Evolutionary conservation across 2,888 invertebrate genomes (phyloP).

Genomic region (Archips xylosteana): DNA sequence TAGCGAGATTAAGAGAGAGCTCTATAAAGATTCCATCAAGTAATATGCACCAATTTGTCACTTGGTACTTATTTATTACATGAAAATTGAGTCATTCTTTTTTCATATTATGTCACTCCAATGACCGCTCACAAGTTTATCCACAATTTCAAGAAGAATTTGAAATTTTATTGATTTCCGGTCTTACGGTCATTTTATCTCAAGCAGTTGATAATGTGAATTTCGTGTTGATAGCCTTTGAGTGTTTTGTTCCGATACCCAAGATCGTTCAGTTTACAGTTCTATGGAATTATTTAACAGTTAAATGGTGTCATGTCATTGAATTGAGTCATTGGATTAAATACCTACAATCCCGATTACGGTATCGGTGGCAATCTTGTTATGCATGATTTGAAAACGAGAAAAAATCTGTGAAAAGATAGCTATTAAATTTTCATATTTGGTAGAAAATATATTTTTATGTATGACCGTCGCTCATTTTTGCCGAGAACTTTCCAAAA

Average conservation of each 20-base stretch:
- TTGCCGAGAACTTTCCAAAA: no score
- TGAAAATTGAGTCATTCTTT: no score
- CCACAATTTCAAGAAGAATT: not conserved
- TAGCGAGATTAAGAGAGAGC: no score
- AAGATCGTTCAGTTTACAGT: not conserved
- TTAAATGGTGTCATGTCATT: not conserved
- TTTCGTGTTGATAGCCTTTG: not conserved
- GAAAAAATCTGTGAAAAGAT: no score
- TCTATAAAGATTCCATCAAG: no score
- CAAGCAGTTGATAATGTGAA: not conserved
- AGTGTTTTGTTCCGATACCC: conserved; percentile 18
- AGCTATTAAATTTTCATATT: not conserved
- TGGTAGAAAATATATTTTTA: no score
- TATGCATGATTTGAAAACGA: not conserved
- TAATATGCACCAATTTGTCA: no score
- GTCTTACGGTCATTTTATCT: not conserved
- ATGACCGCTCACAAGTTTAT: not conserved
- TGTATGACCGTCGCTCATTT: no score
- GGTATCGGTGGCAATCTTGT: not conserved
- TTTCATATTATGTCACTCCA: not conserved
- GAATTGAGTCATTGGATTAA: not conserved
- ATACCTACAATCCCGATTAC: not conserved
- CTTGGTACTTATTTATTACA: no score
- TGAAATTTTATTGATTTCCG: conserved; percentile 5
- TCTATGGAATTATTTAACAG: conserved; percentile 1